Base-by-base conservation (phyloP, 53 echinoderm and acorn worm species). In the Zoroaster sp. region DNA sequence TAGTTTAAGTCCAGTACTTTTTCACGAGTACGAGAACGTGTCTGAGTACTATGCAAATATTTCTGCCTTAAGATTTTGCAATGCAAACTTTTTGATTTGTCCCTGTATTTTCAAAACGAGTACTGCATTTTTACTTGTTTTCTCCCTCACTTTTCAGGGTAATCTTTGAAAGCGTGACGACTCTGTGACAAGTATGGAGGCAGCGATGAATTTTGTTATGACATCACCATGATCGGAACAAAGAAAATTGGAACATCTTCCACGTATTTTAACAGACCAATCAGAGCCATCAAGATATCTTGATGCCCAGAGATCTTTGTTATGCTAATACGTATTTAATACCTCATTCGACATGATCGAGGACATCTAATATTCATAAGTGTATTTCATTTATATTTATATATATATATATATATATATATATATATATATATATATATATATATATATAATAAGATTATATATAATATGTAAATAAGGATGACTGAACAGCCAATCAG, bases 351-450 rank as follows among this genome's bases (percentile, higher is more conserved):
- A 17, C 39, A 33, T 75, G 75, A 75, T 75, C 33, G 81, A 67
- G 81, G 66, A 66, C 51, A 59, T 66, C 21, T 85, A 71, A 69
- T 85, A 85, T 71, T 85, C 85, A 85, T 85, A 44, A 49, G 85
- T 85, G 85, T 85, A 71, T 70, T 71, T 85, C 70, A 85, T 55
- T 55, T 39, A 78, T 55, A 59, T 43, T 70, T 33, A 32, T 5
- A 77, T 4, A 53, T 18, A 44, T 37, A 37, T 78, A 78, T 78
- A 39, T 78, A 78, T 78, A 78, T 70, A 34, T 65, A 65, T 65
- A 65, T 65, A 78, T 54, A 78, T 55, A 40, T 78, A 78, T 37
- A 78, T 85, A 85, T 59, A 59, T 59, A 59, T 25, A 25, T 59
- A 59, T 59, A 59, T 59, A 59, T 59, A 59, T 59, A 59, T 59